Evolutionary conservation across 2,888 invertebrate species (phyloP).

Genomic region (Aphrophora alni): DNA sequence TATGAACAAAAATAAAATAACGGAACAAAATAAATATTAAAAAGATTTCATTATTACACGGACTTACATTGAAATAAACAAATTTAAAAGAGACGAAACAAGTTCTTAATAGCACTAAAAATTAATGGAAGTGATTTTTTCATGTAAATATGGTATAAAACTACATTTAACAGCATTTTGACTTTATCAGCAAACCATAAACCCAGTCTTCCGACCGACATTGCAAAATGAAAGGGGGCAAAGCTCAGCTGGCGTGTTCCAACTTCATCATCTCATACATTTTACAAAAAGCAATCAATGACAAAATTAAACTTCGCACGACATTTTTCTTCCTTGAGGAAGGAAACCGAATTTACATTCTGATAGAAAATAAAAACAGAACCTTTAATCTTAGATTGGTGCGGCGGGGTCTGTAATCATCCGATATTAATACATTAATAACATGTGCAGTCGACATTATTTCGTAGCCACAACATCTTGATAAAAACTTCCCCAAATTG

Average conservation of each 20-base stretch:
- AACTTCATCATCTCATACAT: neutral
- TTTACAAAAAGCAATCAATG: neutral
- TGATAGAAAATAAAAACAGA: neutral
- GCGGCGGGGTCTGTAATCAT: neutral
- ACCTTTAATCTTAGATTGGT: neutral
- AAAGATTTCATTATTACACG: too few species aligned
- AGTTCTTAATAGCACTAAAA: too few species aligned
- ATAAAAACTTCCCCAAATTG: constrained; percentile 3
- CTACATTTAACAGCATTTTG: too few species aligned
- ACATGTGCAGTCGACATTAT: neutral
- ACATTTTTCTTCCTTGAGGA: neutral
- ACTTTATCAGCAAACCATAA: too few species aligned
- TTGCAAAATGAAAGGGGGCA: neutral
- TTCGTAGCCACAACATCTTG: neutral
- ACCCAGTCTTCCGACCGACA: too few species aligned
- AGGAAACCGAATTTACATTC: neutral
- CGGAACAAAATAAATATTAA: too few species aligned
- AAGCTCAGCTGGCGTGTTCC: neutral
- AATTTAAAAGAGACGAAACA: too few species aligned
- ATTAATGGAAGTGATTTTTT: too few species aligned
- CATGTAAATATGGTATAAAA: too few species aligned
- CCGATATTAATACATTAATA: neutral
- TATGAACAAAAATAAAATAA: too few species aligned
- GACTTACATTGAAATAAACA: too few species aligned
- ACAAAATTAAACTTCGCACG: neutral